Evolutionary conservation across 1,140 invertebrate genomes (phyloP).

Genomic region (Trichonephila inaurata): DNA sequence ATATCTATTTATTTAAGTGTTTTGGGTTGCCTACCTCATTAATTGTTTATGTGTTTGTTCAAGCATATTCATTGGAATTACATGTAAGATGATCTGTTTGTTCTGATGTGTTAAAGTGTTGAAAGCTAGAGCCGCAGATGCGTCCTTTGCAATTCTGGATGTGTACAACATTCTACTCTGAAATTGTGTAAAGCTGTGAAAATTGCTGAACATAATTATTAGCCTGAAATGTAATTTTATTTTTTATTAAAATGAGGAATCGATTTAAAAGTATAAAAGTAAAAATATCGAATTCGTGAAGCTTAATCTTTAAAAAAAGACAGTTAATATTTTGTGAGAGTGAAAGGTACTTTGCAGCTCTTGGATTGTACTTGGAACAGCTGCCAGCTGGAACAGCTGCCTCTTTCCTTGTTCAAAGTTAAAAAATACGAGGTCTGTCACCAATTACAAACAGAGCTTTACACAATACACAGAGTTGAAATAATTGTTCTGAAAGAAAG

Average conservation of each 20-base stretch:
- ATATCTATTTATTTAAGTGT: slow-evolving; percentile 11
- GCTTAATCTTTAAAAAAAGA: too few species aligned
- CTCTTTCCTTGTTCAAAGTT: too few species aligned
- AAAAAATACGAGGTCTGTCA: too few species aligned
- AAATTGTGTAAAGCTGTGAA: neutral
- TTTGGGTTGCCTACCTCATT: slow-evolving; percentile 38
- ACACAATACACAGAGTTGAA: neutral
- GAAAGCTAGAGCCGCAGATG: neutral
- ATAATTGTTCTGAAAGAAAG: neutral
- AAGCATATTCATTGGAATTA: neutral
- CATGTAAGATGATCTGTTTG: neutral
- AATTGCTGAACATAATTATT: neutral
- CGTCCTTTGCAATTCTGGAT: slow-evolving; percentile 39
- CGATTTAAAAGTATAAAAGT: too few species aligned
- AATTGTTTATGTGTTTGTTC: slow-evolving; percentile 17
- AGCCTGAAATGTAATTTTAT: neutral
- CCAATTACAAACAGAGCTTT: slow-evolving; percentile 31
- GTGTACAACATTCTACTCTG: neutral
- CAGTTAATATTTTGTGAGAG: too few species aligned
- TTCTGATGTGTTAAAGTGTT: neutral
- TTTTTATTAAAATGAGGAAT: too few species aligned
- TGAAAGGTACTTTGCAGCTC: neutral
- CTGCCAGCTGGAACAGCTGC: too few species aligned
- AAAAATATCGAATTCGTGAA: too few species aligned
- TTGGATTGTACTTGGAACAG: neutral